phyloP scores from a whole-genome alignment of 2,888 invertebrate species.

The Eustalomyia histrio region DNA sequence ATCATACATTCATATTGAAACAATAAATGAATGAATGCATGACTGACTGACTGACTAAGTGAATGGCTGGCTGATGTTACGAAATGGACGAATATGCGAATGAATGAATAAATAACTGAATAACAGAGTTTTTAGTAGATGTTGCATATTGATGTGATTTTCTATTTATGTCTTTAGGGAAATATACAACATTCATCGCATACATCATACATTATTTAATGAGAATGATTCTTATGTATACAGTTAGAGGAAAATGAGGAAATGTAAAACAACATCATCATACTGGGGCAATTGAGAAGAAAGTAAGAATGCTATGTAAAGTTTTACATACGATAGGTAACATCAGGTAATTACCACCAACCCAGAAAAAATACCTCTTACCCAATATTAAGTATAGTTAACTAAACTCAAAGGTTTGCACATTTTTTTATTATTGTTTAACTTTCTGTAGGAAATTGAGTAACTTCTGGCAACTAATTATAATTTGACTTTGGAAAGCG shows the following conservation, averaged over 20 bases:
- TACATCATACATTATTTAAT: slow-evolving; percentile 18
- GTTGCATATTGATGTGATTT: slow-evolving; percentile 62
- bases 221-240: neutral
- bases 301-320: neutral
- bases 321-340: too few relatives aligned
- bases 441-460: too few relatives aligned
- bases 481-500: too few relatives aligned
- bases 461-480: too few relatives aligned
- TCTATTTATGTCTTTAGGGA: slow-evolving; percentile 53
- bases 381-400: too few relatives aligned
- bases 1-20: slow-evolving; percentile 48
- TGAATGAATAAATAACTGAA: slow-evolving; percentile 24
- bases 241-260: neutral
- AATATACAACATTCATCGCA: slow-evolving; percentile 43
- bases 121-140: slow-evolving; percentile 44
- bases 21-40: slow-evolving; percentile 33
- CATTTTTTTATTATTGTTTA: too few relatives aligned
- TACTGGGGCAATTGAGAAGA: neutral
- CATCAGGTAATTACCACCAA: too few relatives aligned
- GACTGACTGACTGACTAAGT: slow-evolving; percentile 3
- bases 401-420: too few relatives aligned
- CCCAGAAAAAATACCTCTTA: too few relatives aligned
- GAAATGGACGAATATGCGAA: neutral
- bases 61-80: neutral
- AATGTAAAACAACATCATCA: neutral